Evolutionary conservation across 2,888 invertebrate genomes (phyloP).

Genomic region (Hypena proboscidalis): DNA sequence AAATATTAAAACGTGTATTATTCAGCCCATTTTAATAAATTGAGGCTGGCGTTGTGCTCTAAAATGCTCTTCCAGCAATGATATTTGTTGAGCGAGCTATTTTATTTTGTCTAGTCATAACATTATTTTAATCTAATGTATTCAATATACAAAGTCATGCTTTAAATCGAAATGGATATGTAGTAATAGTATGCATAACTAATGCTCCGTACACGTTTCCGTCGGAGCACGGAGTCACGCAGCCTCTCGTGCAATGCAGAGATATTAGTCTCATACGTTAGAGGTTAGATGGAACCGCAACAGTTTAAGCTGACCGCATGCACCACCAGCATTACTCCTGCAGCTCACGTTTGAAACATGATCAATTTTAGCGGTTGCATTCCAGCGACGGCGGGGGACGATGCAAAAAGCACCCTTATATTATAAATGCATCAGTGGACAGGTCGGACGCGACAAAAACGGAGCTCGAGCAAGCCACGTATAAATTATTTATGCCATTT

Average conservation of each 20-base stretch:
- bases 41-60: background rate
- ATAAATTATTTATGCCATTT: constrained; percentile 86
- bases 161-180: constrained; percentile 30
- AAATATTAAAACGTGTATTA: constrained; percentile 8
- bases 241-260: constrained; percentile 32
- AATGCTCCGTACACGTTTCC: constrained; percentile 47
- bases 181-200: constrained; percentile 43
- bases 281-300: constrained; percentile 49
- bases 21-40: constrained; percentile 11
- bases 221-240: constrained; percentile 18
- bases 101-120: constrained; percentile 8
- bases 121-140: constrained; percentile 11
- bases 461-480: constrained; percentile 72
- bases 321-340: constrained; percentile 64
- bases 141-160: constrained; percentile 22
- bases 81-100: constrained; percentile 7
- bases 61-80: background rate
- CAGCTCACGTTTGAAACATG: constrained; percentile 82
- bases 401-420: constrained; percentile 84
- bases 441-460: constrained; percentile 82
- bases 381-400: constrained; percentile 74
- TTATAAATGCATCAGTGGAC: constrained; percentile 86
- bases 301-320: constrained; percentile 46
- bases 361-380: constrained; percentile 85
- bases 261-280: constrained; percentile 41